These are phyloP conservation scores for Gorsachius goisagi DNA, from an alignment of 2,113 vertebrate genomes.

Conservation along the genomic window DNA sequence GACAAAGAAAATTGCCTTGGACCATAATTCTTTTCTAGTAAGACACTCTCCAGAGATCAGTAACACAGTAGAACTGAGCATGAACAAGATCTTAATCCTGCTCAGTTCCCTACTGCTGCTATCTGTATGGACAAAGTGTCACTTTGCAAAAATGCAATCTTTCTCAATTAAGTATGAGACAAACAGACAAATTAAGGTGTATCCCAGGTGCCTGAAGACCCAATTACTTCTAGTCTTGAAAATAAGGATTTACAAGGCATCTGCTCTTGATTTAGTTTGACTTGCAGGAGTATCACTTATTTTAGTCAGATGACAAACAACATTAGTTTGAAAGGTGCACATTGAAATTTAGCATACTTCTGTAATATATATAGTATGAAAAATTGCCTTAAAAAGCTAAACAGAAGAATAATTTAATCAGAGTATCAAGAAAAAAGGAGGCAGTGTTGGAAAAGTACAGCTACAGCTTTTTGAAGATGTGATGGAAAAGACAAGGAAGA, in stretches of 20 bases:
- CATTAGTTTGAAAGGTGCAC: background rate
- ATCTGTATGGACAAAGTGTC: background rate
- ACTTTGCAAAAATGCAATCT: background rate
- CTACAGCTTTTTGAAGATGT: background rate
- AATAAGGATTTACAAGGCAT: background rate
- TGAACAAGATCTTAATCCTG: slow-evolving; percentile 28
- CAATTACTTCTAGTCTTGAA: background rate
- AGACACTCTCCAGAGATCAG: background rate
- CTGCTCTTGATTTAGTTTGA: background rate
- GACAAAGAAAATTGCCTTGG: slow-evolving; percentile 44
- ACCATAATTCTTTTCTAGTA: slow-evolving; percentile 36
- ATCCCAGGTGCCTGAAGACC: background rate
- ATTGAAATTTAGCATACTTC: background rate
- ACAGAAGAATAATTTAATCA: background rate
- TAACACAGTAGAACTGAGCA: background rate
- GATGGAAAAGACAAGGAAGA: background rate
- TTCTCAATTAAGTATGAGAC: slow-evolving; percentile 24
- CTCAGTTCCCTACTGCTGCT: background rate
- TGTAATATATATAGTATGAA: background rate
- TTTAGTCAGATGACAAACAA: background rate
- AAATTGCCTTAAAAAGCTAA: background rate
- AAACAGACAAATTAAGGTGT: slow-evolving; percentile 20
- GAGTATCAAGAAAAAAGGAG: background rate
- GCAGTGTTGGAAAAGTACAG: background rate
- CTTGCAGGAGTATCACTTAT: background rate